Evolutionary conservation across 2,113 vertebrate species (phyloP), one percentile per base, ranked within the genome.

Genomic region (Cyprinodon tularosa): DNA sequence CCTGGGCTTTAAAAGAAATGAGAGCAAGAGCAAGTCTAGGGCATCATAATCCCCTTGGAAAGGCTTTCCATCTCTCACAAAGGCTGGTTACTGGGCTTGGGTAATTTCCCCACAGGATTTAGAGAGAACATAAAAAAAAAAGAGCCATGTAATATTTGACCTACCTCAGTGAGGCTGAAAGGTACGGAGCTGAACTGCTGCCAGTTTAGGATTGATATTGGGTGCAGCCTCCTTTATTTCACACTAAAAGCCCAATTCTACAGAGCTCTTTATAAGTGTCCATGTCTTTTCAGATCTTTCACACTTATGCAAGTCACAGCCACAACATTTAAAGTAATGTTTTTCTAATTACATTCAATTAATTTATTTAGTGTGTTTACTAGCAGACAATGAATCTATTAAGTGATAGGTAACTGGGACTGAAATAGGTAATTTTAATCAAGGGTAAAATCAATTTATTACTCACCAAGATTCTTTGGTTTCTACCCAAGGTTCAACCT

Each of bases 1-100:
- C 90, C 72, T 80, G 87, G 83, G 92, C 88, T 93, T 93, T 92
- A 93, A 93, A 94, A 92, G 87, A 94, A 95, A 92, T 88, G 22
- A 92, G 92, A 92, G 92, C 47, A 80, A 92, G 91, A 94, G 87
- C 84, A 86, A 93, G 89, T 81, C 81, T 90, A 88, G 73, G 90
- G 83, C 86, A 86, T 88, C 71, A 66, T 91, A 93, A 90, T 94
- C 93, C 91, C 90, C 90, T 81, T 78, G 91, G 91, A 94, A 62
- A 91, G 83, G 84, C 84, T 92, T 85, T 93, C 90, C 71, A 89
- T 88, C 88, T 92, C 84, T 88, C 81, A 73, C 89, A 93, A 89
- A 82, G 39, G 90, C 89, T 82, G 81, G 93, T 93, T 90, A 87
- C 86, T 69, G 73, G 82, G 77, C 83, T 74, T 74, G 71, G 84